phyloP scores from a whole-genome alignment of 2,797 vertebrate genomes.

The Artibeus jamaicensis region DNA sequence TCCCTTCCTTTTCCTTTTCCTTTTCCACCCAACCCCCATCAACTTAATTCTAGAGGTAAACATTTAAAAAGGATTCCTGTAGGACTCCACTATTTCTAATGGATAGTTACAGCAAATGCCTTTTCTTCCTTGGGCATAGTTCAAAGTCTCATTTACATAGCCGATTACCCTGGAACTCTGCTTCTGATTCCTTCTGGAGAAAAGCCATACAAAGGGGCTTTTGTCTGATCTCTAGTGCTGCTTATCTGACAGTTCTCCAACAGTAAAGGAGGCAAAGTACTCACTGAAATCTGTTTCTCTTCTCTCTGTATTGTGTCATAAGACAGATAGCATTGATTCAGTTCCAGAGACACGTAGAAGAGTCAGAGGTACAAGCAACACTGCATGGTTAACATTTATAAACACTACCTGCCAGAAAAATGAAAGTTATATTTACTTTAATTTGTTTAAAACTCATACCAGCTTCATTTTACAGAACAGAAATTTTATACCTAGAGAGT shows the following conservation, averaged over 20 bases:
- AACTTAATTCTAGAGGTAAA: not conserved
- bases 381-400: not conserved
- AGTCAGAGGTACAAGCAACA: not conserved
- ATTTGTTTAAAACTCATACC: not conserved
- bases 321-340: not conserved
- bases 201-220: not conserved
- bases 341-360: not conserved
- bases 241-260: not conserved
- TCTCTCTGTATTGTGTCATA: not conserved
- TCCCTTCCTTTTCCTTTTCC: not conserved
- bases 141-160: not conserved
- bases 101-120: not conserved
- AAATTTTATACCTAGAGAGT: not conserved
- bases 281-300: not conserved
- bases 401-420: not conserved
- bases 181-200: slow-evolving; percentile 38
- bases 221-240: not conserved
- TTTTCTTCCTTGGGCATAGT: not conserved
- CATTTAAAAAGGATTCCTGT: not conserved
- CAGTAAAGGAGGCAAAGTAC: not conserved
- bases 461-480: not conserved
- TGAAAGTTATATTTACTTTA: not conserved
- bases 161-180: slow-evolving; percentile 3
- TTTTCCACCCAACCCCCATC: too few species aligned
- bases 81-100: not conserved